Percentiles rank a stretch among this genome's conserved stretches.
phyloP scores from a whole-genome alignment of 1,140 invertebrate species.

The Zaprionus ghesquierei region DNA sequence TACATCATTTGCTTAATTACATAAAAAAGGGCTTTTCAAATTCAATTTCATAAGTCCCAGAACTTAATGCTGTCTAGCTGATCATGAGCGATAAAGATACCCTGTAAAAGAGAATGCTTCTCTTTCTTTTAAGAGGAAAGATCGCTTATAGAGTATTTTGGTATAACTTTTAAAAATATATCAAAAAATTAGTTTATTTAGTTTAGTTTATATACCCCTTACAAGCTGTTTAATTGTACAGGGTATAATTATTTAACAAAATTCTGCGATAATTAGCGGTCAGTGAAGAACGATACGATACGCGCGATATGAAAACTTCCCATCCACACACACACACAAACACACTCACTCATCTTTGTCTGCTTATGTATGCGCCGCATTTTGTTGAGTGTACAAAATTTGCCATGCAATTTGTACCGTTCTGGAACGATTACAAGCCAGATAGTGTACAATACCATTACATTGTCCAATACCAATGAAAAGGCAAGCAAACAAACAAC shows the following conservation, averaged over 20 bases:
- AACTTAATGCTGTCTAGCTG: not conserved
- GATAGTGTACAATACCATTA: constrained; percentile 36
- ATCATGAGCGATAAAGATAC: not conserved
- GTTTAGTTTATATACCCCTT: no score
- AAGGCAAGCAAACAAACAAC: constrained; percentile 11
- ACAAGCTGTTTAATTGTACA: not conserved
- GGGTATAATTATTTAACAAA: constrained; percentile 8
- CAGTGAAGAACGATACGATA: not conserved
- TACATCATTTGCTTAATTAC: constrained; percentile 23
- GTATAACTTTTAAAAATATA: no score
- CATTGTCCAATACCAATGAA: constrained; percentile 41
- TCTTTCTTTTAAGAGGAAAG: no score
- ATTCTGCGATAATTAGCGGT: constrained; percentile 5
- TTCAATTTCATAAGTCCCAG: constrained; percentile 1
- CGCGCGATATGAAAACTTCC: constrained; percentile 4
- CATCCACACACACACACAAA: not conserved
- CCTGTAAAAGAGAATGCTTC: no score
- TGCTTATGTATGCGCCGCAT: not conserved
- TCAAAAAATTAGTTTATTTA: no score
- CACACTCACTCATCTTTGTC: not conserved
- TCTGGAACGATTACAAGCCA: constrained; percentile 41
- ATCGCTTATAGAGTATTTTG: no score
- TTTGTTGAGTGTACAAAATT: constrained; percentile 17
- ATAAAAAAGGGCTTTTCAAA: constrained; percentile 39
- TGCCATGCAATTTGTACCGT: constrained; percentile 11